Conservation (phyloP, 2,888 invertebrate species). For the Ceriagrion tenellum region DNA sequence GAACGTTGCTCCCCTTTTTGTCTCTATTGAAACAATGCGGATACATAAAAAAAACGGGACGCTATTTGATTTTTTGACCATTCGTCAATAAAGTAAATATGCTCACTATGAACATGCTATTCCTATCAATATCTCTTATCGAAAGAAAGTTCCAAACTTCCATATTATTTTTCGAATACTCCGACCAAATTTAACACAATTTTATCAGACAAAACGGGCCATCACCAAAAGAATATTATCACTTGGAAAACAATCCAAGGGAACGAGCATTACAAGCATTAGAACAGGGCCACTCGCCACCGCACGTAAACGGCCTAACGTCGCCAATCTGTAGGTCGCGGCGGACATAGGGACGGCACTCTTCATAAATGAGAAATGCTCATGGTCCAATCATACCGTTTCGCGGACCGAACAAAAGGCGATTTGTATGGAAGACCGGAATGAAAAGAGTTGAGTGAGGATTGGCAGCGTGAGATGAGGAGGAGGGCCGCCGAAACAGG, state of each 20-base stretch:
- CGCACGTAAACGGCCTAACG: background rate
- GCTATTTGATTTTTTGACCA: no score
- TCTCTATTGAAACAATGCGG: no score
- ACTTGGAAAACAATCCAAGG: background rate
- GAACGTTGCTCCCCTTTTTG: no score
- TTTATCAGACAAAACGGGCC: background rate
- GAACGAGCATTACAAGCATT: background rate
- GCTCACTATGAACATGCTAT: no score
- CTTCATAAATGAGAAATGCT: conserved; percentile 46
- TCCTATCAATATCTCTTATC: no score
- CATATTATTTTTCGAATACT: no score
- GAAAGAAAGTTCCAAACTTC: no score
- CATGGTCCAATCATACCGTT: conserved; percentile 46
- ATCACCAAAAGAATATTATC: background rate
- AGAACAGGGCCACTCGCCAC: background rate
- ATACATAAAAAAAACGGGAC: no score
- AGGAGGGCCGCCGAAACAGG: background rate
- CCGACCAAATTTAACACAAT: no score
- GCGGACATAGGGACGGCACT: background rate
- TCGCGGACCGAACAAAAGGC: conserved; percentile 33
- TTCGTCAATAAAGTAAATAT: no score
- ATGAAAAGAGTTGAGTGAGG: background rate
- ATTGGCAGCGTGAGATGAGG: background rate
- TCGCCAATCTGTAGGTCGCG: background rate
- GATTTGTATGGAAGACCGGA: background rate